Conservation (phyloP, 2,113 vertebrate genomes). For the Vombatus ursinus region DNA sequence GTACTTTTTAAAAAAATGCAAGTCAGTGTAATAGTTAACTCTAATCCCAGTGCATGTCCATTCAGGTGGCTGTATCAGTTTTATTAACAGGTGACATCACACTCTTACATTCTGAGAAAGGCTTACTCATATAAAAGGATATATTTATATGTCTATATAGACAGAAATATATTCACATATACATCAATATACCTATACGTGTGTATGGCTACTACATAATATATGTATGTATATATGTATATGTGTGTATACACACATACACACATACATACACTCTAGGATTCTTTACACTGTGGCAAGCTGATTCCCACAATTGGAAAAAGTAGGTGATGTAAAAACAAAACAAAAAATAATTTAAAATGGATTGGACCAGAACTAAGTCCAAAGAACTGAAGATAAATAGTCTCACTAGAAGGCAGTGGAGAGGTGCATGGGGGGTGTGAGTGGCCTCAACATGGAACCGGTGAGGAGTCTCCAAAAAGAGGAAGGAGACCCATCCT, state of each 20-base stretch:
- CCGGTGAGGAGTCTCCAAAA: background rate
- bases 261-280: too few relatives aligned
- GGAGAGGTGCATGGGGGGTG: background rate
- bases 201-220: too few relatives aligned
- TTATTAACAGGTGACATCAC: background rate
- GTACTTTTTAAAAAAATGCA: background rate
- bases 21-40: background rate
- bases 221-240: too few relatives aligned
- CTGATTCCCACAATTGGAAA: background rate
- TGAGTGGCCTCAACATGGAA: background rate
- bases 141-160: too few relatives aligned
- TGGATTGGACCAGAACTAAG: background rate
- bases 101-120: background rate
- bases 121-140: background rate
- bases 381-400: background rate
- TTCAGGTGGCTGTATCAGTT: background rate
- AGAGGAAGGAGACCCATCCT: background rate
- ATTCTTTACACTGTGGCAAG: background rate
- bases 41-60: background rate
- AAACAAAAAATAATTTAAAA: background rate
- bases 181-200: too few relatives aligned
- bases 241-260: too few relatives aligned
- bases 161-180: too few relatives aligned
- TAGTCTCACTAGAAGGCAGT: too few relatives aligned
- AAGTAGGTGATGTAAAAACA: background rate